These are phyloP conservation scores for Sphinx pinastri DNA, from an alignment of 2,888 invertebrate species.

Conservation along the genomic window DNA sequence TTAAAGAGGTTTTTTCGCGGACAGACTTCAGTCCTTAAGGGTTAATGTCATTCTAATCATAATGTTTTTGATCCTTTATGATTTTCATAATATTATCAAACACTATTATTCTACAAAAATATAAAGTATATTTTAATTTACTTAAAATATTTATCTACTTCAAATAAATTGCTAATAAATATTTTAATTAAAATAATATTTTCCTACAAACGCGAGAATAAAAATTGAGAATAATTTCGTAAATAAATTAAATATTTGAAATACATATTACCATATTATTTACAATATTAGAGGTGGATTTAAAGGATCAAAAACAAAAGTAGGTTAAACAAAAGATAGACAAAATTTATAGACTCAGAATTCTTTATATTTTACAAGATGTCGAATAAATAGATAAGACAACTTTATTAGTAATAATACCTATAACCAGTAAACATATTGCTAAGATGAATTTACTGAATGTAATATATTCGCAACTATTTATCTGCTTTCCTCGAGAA, in stretches of 20 bases:
- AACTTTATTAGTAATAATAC: neutral
- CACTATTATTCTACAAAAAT: too few species aligned
- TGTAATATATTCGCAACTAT: slow-evolving; percentile 12
- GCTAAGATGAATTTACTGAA: neutral
- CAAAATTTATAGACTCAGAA: neutral
- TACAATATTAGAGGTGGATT: neutral
- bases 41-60: neutral
- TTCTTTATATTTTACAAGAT: slow-evolving; percentile 6
- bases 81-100: neutral
- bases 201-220: too few species aligned
- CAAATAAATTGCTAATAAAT: too few species aligned
- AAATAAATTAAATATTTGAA: too few species aligned
- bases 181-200: too few species aligned
- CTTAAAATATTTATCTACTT: too few species aligned
- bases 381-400: slow-evolving; percentile 1
- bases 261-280: too few species aligned
- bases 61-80: slow-evolving; percentile 12
- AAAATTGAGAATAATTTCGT: too few species aligned
- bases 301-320: neutral
- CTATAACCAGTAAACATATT: slow-evolving; percentile 5
- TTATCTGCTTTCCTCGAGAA: slow-evolving; percentile 8
- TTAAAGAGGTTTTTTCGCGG: neutral
- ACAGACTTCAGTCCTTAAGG: neutral
- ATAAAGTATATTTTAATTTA: too few species aligned
- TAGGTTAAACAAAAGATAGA: neutral